These are phyloP conservation scores for Lasioglossum baleicum DNA, from an alignment of 1,140 invertebrate species.

Conservation along the genomic window DNA sequence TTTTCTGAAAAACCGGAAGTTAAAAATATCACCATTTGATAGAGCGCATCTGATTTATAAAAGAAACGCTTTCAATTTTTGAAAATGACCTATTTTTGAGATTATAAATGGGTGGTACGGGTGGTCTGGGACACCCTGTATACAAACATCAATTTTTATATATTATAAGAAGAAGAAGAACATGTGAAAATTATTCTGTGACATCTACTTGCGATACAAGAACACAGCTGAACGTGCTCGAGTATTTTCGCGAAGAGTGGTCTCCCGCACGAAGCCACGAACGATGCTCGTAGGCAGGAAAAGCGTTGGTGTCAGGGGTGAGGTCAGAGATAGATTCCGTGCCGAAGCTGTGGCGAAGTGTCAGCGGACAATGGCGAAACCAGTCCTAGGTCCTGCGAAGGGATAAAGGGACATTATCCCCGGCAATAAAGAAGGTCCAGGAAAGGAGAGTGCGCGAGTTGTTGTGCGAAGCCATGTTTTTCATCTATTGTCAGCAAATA, in stretches of 20 bases:
- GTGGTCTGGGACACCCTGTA: no score
- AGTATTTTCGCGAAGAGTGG: slow-evolving; percentile 1
- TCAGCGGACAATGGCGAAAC: slow-evolving; percentile 64
- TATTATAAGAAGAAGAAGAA: no score
- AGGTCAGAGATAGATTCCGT: slow-evolving; percentile 54
- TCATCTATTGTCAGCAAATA: slow-evolving; percentile 70
- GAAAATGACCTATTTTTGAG: no score
- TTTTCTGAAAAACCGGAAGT: no score
- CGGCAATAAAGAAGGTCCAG: slow-evolving; percentile 61
- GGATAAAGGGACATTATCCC: slow-evolving; percentile 71
- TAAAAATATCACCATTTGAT: no score
- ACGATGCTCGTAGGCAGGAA: slow-evolving; percentile 5
- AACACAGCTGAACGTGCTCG: not conserved
- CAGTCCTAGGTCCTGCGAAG: slow-evolving; percentile 65
- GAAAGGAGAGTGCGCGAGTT: slow-evolving; percentile 67
- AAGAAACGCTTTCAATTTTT: no score
- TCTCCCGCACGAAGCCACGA: not conserved
- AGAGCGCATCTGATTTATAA: no score
- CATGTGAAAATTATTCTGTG: no score
- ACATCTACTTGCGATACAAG: no score
- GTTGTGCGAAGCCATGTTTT: slow-evolving; percentile 71
- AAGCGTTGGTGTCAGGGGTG: not conserved
- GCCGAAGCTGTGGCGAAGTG: slow-evolving; percentile 62
- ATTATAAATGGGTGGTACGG: no score
- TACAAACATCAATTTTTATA: no score